Evolutionary conservation across 2,797 vertebrate species (phyloP).

Genomic region (Stomatorhinus walkeri): DNA sequence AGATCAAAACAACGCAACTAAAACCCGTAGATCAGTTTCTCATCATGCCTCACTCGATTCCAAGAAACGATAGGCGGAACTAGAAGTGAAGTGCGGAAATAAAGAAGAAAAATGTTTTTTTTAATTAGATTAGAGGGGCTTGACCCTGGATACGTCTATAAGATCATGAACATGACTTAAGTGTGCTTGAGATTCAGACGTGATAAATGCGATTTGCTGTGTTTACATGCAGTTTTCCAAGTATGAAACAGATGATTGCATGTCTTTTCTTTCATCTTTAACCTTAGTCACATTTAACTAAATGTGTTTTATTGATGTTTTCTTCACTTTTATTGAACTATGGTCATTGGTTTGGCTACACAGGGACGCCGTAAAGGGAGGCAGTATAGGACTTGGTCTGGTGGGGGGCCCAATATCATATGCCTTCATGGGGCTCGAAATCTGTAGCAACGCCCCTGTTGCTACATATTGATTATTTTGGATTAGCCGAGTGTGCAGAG

Average conservation of each 20-base stretch:
- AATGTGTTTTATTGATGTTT: background rate
- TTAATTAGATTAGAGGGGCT: background rate
- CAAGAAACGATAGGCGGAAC: background rate
- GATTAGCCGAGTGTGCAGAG: background rate
- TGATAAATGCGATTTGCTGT: background rate
- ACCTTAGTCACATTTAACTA: background rate
- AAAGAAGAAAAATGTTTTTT: background rate
- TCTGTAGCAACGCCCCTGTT: background rate
- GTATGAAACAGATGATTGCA: background rate
- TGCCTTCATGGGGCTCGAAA: background rate
- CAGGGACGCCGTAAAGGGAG: background rate
- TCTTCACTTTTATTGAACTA: background rate
- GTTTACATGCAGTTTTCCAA: background rate
- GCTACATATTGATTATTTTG: background rate
- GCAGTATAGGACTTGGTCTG: background rate
- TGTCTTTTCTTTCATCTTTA: background rate
- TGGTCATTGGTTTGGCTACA: background rate
- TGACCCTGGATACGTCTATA: background rate
- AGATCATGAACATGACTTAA: background rate
- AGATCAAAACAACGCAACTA: background rate
- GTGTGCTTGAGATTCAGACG: background rate
- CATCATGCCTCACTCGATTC: background rate
- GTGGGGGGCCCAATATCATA: background rate
- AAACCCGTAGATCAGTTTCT: background rate
- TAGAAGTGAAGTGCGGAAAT: background rate